Evolutionary conservation across 2,113 vertebrate genomes (phyloP).

Genomic region (Pseudolaguvia tuberculata): DNA sequence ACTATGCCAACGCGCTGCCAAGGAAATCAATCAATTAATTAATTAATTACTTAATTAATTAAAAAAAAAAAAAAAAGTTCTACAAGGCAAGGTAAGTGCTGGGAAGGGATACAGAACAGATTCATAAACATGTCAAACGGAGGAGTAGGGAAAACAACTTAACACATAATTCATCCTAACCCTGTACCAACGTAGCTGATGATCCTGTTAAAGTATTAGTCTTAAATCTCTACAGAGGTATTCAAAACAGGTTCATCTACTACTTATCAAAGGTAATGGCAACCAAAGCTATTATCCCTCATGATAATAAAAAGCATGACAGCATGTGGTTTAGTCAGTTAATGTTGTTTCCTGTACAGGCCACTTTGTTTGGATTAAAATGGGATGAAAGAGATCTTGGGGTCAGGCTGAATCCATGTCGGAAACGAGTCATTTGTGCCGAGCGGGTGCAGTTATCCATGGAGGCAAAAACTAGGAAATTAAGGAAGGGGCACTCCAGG

Average conservation of each 20-base stretch:
- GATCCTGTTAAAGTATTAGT: background rate
- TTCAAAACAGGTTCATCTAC: constrained; percentile 7
- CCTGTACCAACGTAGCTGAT: background rate
- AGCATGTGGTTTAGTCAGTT: constrained; percentile 11
- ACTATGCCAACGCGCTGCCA: too few species aligned
- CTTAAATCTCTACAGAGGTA: background rate
- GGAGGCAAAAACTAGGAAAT: constrained; percentile 3
- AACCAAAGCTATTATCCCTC: constrained; percentile 12
- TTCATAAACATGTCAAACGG: constrained; percentile 9
- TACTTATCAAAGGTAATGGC: constrained; percentile 8
- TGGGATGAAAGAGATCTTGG: constrained; percentile 31
- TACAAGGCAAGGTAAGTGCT: background rate
- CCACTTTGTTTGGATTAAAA: constrained; percentile 38
- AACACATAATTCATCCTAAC: background rate
- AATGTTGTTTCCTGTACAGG: constrained; percentile 39
- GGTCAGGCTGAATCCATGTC: constrained; percentile 25
- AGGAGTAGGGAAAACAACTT: background rate
- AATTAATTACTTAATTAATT: too few species aligned
- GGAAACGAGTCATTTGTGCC: constrained; percentile 28
- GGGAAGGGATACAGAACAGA: background rate
- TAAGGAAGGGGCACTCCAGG: background rate
- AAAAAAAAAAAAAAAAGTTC: background rate
- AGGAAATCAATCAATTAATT: too few species aligned
- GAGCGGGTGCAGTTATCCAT: constrained; percentile 19
- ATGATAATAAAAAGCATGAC: constrained; percentile 8